Evolutionary conservation across 2,113 vertebrate genomes (phyloP), one percentile per base, ranked within the genome.

Genomic region (Aspiorhynchus laticeps): DNA sequence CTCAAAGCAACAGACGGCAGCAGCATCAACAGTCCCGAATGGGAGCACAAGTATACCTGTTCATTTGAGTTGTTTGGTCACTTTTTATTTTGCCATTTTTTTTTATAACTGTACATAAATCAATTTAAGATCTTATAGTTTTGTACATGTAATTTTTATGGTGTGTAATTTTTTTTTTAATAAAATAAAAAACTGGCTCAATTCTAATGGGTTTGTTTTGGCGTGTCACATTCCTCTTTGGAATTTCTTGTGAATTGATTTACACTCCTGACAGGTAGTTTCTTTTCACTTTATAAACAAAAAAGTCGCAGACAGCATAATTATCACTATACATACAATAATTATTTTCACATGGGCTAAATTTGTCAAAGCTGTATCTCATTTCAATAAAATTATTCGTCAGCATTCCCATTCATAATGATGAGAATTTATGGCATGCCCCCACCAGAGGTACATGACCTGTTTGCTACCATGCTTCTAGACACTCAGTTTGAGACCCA

Each of bases 131-230:
- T 95, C 93, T 94, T 96, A 96, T 96, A 96, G 95, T 96, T 96
- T 96, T 96, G 94, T 96, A 96, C 94, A 95, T 95, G 95, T 95
- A 95, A 94, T 96, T 95, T 96, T 95, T 95, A 96, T 95, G 95
- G 94, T 95, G 93, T 95, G 94, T 94, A 90, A 89, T 91, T 88
- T 92, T 93, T 88, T 95, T 94, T 93, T 85, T 51, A 91, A 95
- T 93, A 94, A 95, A 94, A 90, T 93, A 90, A 85, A 76, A 83
- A 36, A 75, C 56, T 77, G 56, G 69, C 83, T 87, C 24, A 53
- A 76, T 77, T 76, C 76, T 41, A 67, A 41, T 17, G 15, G 21
- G 14, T 7, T 51, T 5, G 26, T 51, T 53, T 67, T 33, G 28
- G n/a, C 3, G 0, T 26, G 12, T 46, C 4, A 8, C 38, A 1